phyloP scores from a whole-genome alignment of 1,140 invertebrate species.

The Drepana arcuata region DNA sequence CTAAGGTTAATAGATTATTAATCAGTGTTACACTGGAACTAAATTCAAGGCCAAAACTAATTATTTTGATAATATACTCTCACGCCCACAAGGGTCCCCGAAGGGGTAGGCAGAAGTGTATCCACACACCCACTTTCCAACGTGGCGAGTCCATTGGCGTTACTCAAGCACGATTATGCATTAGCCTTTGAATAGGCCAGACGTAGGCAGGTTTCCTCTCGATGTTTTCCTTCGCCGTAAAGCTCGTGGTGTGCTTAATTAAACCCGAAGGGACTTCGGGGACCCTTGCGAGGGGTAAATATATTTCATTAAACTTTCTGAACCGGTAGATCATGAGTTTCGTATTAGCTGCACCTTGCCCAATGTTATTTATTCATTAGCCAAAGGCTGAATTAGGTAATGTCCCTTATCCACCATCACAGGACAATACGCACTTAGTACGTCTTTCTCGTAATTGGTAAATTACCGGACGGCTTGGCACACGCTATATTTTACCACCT shows the following conservation, averaged over 20 bases:
- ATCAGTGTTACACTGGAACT: not conserved
- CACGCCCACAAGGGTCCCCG: no score
- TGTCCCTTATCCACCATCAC: slow-evolving; percentile 21
- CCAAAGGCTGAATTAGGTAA: slow-evolving; percentile 15
- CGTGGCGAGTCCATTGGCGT: no score
- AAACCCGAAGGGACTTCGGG: slow-evolving; percentile 1
- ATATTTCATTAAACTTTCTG: not conserved
- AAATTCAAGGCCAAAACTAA: not conserved
- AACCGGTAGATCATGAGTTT: not conserved
- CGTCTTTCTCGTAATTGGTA: slow-evolving; percentile 36
- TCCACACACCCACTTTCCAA: no score
- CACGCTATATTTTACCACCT: slow-evolving; percentile 7
- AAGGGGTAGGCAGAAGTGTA: no score
- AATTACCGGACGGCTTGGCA: slow-evolving; percentile 43
- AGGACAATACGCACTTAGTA: slow-evolving; percentile 23
- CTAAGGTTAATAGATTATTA: not conserved
- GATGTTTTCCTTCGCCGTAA: no score
- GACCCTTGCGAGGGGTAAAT: not conserved
- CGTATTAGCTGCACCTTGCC: not conserved
- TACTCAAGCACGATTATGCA: no score
- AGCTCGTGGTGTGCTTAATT: no score
- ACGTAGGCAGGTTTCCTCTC: no score
- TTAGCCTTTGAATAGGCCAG: no score
- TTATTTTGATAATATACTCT: not conserved
- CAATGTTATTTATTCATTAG: not conserved